Evolutionary conservation across 2,888 invertebrate species (phyloP).

Genomic region (Metalampra italica): DNA sequence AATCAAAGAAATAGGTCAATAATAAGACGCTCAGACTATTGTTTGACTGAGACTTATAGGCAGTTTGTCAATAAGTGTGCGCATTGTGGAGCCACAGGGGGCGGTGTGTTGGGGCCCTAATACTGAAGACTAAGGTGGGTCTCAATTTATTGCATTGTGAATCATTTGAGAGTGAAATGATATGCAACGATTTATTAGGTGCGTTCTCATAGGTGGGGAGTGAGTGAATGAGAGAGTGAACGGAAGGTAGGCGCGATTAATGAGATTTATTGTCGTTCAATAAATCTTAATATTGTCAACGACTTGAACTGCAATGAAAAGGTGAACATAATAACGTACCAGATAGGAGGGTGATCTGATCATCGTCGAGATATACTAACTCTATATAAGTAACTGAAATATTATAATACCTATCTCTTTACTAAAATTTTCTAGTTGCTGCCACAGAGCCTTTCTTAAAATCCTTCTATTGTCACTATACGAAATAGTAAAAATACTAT

Average conservation of each 20-base stretch:
- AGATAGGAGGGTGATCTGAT: neutral
- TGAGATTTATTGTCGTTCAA: constrained; percentile 23
- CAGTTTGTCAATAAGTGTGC: constrained; percentile 68
- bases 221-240: constrained; percentile 11
- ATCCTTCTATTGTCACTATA: too few relatives aligned
- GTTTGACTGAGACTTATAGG: constrained; percentile 74
- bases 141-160: constrained; percentile 47
- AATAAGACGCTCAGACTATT: constrained; percentile 59
- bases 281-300: constrained; percentile 9
- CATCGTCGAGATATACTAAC: too few relatives aligned
- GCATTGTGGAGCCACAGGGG: constrained; percentile 47
- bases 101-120: constrained; percentile 41
- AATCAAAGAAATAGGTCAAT: constrained; percentile 75
- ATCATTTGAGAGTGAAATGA: constrained; percentile 69
- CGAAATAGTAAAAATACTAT: too few relatives aligned
- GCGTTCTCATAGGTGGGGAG: constrained; percentile 49
- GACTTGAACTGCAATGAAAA: neutral
- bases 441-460: too few relatives aligned
- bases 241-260: constrained; percentile 14
- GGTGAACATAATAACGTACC: neutral
- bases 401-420: too few relatives aligned
- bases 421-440: neutral
- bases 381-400: too few relatives aligned
- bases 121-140: constrained; percentile 41
- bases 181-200: constrained; percentile 71